These are phyloP conservation scores for Eristalis intricaria DNA, from an alignment of 2,888 invertebrate species.

Conservation along the genomic window DNA sequence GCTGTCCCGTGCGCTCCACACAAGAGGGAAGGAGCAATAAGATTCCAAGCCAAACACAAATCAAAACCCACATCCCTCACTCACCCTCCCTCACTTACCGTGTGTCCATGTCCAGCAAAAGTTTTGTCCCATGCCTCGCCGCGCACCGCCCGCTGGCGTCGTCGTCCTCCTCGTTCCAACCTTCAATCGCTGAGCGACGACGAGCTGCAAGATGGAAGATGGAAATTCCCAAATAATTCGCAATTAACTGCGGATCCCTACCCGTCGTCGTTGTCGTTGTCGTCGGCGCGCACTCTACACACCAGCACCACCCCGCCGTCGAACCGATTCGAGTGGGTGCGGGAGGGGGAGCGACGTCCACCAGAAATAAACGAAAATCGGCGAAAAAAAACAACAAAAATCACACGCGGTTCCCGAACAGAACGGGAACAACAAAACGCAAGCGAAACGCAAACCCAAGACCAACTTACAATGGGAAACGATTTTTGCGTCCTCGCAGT, in stretches of 20 bases:
- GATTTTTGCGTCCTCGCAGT: conserved; percentile 28
- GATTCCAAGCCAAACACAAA: conserved; percentile 50
- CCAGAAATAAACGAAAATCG: conserved; percentile 10
- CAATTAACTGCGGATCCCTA: conserved; percentile 53
- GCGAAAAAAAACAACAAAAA: conserved; percentile 5
- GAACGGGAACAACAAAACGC: conserved; percentile 12
- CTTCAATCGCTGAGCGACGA: too few species aligned
- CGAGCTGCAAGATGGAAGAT: conserved; percentile 14
- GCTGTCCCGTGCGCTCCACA: background rate
- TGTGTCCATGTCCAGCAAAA: background rate
- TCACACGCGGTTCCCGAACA: conserved; percentile 41
- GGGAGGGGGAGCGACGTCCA: background rate
- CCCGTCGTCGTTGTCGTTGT: conserved; percentile 4
- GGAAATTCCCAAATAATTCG: conserved; percentile 53
- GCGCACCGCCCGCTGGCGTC: background rate
- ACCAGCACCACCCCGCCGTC: conserved; percentile 8
- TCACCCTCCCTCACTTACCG: conserved; percentile 32
- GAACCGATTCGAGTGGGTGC: background rate
- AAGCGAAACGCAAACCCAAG: conserved; percentile 6
- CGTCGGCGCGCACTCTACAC: conserved; percentile 33
- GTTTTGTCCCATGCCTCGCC: background rate
- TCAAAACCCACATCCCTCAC: conserved; percentile 33
- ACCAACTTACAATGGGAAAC: conserved; percentile 57
- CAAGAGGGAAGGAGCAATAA: conserved; percentile 1
- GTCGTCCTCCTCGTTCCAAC: too few species aligned